Base-by-base conservation (phyloP, 2,888 invertebrate species). In the Myopa tessellatipennis region DNA sequence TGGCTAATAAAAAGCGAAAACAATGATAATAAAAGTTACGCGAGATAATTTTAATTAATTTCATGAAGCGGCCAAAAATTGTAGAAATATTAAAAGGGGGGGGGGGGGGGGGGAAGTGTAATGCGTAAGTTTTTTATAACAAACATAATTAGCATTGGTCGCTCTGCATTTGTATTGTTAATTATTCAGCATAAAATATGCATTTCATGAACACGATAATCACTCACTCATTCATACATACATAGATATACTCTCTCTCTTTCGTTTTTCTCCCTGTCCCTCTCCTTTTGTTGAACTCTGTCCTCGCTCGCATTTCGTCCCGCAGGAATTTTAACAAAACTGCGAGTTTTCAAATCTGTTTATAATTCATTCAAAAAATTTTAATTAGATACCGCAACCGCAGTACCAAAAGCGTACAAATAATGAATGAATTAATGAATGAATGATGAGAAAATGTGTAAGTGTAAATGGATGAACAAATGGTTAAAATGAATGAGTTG, bases 291-390 rank as follows among this genome's bases (percentile, higher is more conserved):
- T 7, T n/a, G 65, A 36, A 67, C 12, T 14, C 38, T 67, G 40
- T 36, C 40, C 10, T 16, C 40, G 8, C 14, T n/a, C n/a, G 55
- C 1, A 16, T n/a, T n/a, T n/a, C 55, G 55, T 65, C 74, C 74
- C 65, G 74, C 65, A 65, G 74, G 65, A 65, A 74, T 65, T 74
- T 36, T 26, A 26, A 36, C 60, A 65, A 65, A 74, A 74, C 34
- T 52, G 40, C 36, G 50, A 65, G 36, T 69, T 73, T 67, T 34
- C 40, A 40, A 75, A 75, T 69, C 68, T 75, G 75, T 75, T 75
- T 75, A 75, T 75, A 75, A 75, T 75, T 75, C 60, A 75, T 75
- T 75, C 45, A 68, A 69, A 69, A 58, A 60, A 68, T 58, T 75
- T 75, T 75, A 75, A 75, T 75, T 75, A 75, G 75, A 75, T 60